Evolutionary conservation across 2,797 vertebrate genomes (phyloP).

Genomic region (Pipistrellus pipistrellus): DNA sequence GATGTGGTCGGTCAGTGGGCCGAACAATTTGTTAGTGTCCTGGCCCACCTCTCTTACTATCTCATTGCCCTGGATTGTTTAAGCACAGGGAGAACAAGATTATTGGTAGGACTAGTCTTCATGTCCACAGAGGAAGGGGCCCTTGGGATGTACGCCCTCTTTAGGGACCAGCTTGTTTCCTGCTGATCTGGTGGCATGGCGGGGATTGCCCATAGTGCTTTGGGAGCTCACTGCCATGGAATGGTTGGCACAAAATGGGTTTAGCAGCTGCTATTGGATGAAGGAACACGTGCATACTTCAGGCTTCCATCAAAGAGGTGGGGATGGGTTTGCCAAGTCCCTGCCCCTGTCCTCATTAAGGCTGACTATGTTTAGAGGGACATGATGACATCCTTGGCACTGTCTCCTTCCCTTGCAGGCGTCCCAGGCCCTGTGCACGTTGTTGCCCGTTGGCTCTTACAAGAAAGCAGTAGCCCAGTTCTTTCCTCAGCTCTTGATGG

Average conservation of each 20-base stretch:
- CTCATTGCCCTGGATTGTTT: no score
- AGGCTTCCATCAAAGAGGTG: neutral
- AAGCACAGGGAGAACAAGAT: neutral
- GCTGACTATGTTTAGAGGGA: neutral
- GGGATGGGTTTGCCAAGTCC: neutral
- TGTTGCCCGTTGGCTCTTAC: slow-evolving; percentile 68
- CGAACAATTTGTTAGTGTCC: neutral
- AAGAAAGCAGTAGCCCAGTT: slow-evolving; percentile 67
- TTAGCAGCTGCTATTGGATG: no score
- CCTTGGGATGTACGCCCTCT: neutral
- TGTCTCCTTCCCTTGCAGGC: slow-evolving; percentile 64
- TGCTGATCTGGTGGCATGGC: neutral
- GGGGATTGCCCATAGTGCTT: neutral
- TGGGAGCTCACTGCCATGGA: neutral
- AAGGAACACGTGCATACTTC: neutral
- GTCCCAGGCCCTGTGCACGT: slow-evolving; percentile 73
- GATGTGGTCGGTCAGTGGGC: no score
- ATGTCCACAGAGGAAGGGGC: neutral
- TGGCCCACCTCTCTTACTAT: neutral
- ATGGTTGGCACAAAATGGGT: neutral
- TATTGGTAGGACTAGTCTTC: neutral
- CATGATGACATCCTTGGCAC: neutral
- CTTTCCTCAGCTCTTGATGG: slow-evolving; percentile 78
- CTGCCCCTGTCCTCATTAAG: neutral
- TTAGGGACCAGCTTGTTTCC: neutral